Base-by-base conservation (phyloP, 2,113 vertebrate genomes). In the Peromyscus polionotus region DNA sequence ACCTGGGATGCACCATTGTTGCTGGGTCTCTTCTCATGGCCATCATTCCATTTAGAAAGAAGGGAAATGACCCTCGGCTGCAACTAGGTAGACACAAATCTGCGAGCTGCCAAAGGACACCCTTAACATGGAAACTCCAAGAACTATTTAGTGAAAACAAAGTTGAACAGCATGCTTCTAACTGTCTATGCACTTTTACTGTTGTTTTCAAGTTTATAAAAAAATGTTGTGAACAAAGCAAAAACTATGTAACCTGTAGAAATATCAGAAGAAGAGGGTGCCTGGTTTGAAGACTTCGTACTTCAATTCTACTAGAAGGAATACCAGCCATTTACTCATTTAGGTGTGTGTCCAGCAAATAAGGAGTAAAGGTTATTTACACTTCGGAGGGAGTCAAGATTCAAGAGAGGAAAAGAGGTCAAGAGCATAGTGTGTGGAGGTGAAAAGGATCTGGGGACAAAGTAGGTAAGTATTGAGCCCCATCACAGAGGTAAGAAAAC, bases 271-370 rank as follows among this genome's bases (percentile, higher is more conserved):
- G 39, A 42, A 94, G 68, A 87, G 24, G 7, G 54, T 63, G 24
- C 6, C 61, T 88, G 33, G 17, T 28, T 80, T 26, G 73, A 80
- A 72, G 83, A 88, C 24, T 70, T 57, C 91, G 19, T 42, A 42
- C 90, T 95, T 95, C 51, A 91, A 11, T 36, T 63, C 28, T 45
- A 86, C 13, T 45, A 90, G 90, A 90, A 96, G 77, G 26, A 68
- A 86, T 54, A 68, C 16, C 26, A 90, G n/a, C 5, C 14, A 73
- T 70, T 68, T 86, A 91, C 36, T 94, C 45, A 90, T 93, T 45
- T 8, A 67, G 26, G 4, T 14, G 12, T n/a, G 12, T 28, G 19
- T 42, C 48, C 70, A 77, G 54, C 20, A n/a, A 36, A 95, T 48
- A 57, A 79, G 28, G 10, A 80, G 16, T 88, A 5, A 88, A 36